These are phyloP conservation scores for Philotrypesis tridentata DNA, from an alignment of 1,140 invertebrate genomes.

Conservation along the genomic window DNA sequence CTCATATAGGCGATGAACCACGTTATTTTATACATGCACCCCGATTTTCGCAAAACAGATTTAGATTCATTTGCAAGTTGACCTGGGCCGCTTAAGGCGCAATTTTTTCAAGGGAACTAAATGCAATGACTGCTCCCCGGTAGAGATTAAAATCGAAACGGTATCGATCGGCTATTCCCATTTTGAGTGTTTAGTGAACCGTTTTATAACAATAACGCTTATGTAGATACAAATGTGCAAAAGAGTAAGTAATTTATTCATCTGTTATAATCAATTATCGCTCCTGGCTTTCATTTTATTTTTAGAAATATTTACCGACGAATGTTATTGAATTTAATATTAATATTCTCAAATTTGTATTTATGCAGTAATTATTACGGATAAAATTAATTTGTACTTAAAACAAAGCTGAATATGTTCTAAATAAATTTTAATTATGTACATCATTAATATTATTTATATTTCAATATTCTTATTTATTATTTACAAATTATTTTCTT, in stretches of 20 bases:
- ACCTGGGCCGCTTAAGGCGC: slow-evolving; percentile 20
- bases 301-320: too few relatives aligned
- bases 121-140: background rate
- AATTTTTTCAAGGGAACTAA: background rate
- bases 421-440: too few relatives aligned
- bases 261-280: too few relatives aligned
- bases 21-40: slow-evolving; percentile 11
- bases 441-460: too few relatives aligned
- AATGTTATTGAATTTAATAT: too few relatives aligned
- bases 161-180: background rate
- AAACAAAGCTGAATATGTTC: too few relatives aligned
- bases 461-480: too few relatives aligned
- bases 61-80: slow-evolving; percentile 14
- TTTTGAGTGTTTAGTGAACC: background rate
- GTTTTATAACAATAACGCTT: background rate
- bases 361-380: too few relatives aligned
- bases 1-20: background rate
- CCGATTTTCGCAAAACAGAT: slow-evolving; percentile 6
- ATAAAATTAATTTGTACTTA: too few relatives aligned
- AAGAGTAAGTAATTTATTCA: background rate
- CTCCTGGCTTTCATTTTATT: too few relatives aligned
- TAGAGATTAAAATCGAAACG: background rate
- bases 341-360: too few relatives aligned
- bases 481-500: too few relatives aligned
- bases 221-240: background rate